phyloP scores from a whole-genome alignment of 2,113 vertebrate genomes.

The Dipodomys spectabilis region DNA sequence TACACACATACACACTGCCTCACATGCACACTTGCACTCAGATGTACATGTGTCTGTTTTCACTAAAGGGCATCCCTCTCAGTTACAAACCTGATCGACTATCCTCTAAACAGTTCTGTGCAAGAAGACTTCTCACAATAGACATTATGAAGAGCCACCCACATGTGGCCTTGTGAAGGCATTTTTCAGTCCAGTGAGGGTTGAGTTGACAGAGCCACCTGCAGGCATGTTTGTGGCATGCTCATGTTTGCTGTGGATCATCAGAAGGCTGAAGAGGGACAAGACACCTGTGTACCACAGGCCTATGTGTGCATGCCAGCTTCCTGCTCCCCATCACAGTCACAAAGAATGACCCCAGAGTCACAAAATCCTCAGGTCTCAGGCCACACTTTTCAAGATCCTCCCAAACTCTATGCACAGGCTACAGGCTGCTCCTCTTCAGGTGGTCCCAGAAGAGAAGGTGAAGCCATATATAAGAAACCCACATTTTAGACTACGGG shows the following conservation, averaged over 20 bases:
- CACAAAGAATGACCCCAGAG: neutral
- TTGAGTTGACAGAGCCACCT: neutral
- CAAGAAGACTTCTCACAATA: neutral
- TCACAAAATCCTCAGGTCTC: fast-evolving
- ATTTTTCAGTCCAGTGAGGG: neutral
- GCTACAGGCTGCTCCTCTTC: too few relatives aligned
- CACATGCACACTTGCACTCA: neutral
- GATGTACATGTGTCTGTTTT: neutral
- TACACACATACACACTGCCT: too few relatives aligned
- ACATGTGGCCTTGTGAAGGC: neutral
- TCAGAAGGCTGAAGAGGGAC: neutral
- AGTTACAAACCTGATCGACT: neutral
- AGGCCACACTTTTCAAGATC: neutral
- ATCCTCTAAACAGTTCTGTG: neutral
- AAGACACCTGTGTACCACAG: too few relatives aligned
- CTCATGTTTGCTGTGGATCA: neutral
- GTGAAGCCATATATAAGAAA: too few relatives aligned
- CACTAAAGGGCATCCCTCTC: neutral
- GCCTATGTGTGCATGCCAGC: neutral
- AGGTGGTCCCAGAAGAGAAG: neutral
- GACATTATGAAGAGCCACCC: neutral
- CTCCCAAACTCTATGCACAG: too few relatives aligned
- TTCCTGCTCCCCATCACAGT: neutral
- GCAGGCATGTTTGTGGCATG: neutral
- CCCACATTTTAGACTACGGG: too few relatives aligned